Conservation (phyloP, 2,113 vertebrate genomes). For the Chloebia gouldiae region DNA sequence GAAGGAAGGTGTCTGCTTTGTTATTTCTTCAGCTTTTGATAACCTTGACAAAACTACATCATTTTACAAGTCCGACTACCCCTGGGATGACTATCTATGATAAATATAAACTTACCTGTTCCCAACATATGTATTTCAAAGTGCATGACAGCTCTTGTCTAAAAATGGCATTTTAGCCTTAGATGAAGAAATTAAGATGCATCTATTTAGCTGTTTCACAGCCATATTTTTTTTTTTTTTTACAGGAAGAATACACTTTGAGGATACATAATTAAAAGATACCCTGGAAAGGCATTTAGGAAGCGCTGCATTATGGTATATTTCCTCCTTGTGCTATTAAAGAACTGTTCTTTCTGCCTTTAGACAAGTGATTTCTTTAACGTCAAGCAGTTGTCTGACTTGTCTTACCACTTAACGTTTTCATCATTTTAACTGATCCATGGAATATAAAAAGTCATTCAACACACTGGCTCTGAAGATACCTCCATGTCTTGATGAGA, state of each 20-base stretch:
- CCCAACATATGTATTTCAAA: neutral
- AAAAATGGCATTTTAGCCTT: neutral
- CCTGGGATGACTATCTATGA: neutral
- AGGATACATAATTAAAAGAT: neutral
- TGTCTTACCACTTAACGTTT: neutral
- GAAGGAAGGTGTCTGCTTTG: neutral
- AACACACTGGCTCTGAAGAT: neutral
- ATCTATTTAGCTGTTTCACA: slow-evolving; percentile 24
- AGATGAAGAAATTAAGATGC: neutral
- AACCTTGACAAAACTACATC: neutral
- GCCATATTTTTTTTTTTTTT: neutral
- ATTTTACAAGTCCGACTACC: neutral
- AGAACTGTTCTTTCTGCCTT: neutral
- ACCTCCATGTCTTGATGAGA: neutral
- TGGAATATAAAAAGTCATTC: neutral
- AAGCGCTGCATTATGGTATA: neutral
- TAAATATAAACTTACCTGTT: neutral
- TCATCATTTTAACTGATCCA: neutral
- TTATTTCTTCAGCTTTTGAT: neutral
- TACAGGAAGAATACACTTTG: neutral
- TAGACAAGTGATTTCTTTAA: neutral
- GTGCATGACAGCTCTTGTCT: neutral
- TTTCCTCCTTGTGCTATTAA: neutral
- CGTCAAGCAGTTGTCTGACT: neutral
- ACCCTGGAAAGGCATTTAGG: neutral